phyloP scores from a whole-genome alignment of 2,888 invertebrate species.

The Chamaedrilus cognettii region DNA sequence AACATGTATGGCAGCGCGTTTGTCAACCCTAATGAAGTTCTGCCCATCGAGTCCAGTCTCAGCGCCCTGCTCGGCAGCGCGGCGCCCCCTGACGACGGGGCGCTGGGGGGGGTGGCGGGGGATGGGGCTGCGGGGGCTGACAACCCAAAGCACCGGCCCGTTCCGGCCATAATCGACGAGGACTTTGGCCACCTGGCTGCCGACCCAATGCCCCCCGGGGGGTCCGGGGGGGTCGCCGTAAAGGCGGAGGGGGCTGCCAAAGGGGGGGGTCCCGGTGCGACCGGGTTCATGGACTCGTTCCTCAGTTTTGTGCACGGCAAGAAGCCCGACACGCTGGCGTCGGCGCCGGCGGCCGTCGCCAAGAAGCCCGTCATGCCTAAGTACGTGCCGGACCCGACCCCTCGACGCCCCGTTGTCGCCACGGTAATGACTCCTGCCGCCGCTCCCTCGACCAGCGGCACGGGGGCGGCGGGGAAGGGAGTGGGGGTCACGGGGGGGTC shows the following conservation, averaged over 20 bases:
- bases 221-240: background rate
- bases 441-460: background rate
- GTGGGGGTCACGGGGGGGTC: background rate
- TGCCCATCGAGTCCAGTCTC: background rate
- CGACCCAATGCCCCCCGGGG: background rate
- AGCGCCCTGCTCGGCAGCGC: background rate
- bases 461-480: background rate
- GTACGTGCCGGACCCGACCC: constrained; percentile 45
- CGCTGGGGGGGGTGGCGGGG: background rate
- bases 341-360: constrained; percentile 49
- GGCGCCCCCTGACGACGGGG: background rate
- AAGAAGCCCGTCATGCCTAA: constrained; percentile 52
- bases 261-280: background rate
- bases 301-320: constrained; percentile 54
- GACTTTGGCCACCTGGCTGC: constrained; percentile 46
- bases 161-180: constrained; percentile 44
- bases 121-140: background rate
- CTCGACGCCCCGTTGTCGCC: constrained; percentile 7
- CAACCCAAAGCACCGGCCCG: background rate
- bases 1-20: constrained; percentile 29
- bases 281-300: constrained; percentile 49
- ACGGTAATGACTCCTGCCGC: background rate
- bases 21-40: constrained; percentile 19
- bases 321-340: constrained; percentile 54
- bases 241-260: background rate